These are phyloP conservation scores for Acrobasis repandana DNA, from an alignment of 2,888 invertebrate species.

Conservation along the genomic window DNA sequence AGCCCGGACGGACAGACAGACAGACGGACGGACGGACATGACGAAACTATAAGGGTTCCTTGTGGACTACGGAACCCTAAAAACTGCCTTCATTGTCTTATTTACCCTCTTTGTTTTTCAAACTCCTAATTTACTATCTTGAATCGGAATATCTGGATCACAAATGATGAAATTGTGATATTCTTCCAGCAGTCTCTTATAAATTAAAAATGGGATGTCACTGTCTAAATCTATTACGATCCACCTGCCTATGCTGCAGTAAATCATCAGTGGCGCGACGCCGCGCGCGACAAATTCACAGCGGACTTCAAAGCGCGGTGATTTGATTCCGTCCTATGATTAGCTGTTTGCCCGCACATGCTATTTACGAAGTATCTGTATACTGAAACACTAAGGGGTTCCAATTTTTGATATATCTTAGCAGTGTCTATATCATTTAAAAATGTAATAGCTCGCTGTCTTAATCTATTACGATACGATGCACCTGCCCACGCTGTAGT, in stretches of 20 bases:
- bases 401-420: neutral
- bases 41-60: too few species aligned
- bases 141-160: too few species aligned
- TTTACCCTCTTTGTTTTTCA: too few species aligned
- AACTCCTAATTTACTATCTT: too few species aligned
- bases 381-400: conserved; percentile 27
- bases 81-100: too few species aligned
- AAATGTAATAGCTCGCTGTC: too few species aligned
- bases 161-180: neutral
- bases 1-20: too few species aligned
- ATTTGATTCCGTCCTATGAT: conserved; percentile 75
- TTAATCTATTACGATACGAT: too few species aligned
- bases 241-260: conserved; percentile 28
- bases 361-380: conserved; percentile 53
- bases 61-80: too few species aligned
- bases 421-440: too few species aligned
- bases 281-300: conserved; percentile 55
- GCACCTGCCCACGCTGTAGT: too few species aligned
- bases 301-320: conserved; percentile 71
- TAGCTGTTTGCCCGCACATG: conserved; percentile 53
- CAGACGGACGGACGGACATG: too few species aligned
- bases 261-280: conserved; percentile 27
- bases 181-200: conserved; percentile 1
- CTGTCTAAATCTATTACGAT: conserved; percentile 25
- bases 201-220: conserved; percentile 5